Percentiles rank a stretch among this genome's conserved stretches.
Conservation (phyloP, 2,888 invertebrate species). For the Caenorhabditis sulstoni region DNA sequence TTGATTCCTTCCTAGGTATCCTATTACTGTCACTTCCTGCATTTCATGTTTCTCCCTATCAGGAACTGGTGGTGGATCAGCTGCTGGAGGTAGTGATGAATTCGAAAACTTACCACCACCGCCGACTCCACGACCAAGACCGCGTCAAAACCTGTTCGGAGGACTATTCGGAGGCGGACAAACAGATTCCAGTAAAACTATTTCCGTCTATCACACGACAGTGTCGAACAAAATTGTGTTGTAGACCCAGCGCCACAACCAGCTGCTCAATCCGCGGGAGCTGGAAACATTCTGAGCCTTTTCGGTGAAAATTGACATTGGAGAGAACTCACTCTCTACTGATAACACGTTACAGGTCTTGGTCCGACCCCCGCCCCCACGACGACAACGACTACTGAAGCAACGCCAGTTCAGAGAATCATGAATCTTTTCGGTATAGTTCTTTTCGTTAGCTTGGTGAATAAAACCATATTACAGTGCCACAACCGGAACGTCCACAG, state of each 20-base stretch:
- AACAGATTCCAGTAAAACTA: constrained; percentile 41
- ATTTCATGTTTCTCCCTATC: background rate
- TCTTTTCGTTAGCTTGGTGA: background rate
- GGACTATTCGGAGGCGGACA: constrained; percentile 49
- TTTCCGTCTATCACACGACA: constrained; percentile 21
- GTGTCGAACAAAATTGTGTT: constrained; percentile 13
- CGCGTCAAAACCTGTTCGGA: constrained; percentile 54
- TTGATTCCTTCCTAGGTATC: constrained; percentile 71
- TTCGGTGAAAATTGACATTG: constrained; percentile 22
- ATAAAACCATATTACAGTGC: constrained; percentile 32
- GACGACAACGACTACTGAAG: constrained; percentile 56
- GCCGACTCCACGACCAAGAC: constrained; percentile 66
- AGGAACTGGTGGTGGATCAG: constrained; percentile 55
- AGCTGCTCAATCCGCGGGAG: constrained; percentile 22
- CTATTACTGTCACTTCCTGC: background rate
- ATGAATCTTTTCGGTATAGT: constrained; percentile 54
- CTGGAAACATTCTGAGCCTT: constrained; percentile 42
- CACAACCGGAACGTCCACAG: constrained; percentile 46
- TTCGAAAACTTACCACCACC: constrained; percentile 65
- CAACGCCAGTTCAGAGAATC: constrained; percentile 57
- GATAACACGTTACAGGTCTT: background rate
- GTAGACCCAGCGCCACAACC: constrained; percentile 33
- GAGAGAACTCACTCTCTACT: background rate
- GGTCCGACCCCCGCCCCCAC: constrained; percentile 38
- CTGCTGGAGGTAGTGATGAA: constrained; percentile 44